Conservation (phyloP, 2,113 vertebrate species). For the Hucho hucho region DNA sequence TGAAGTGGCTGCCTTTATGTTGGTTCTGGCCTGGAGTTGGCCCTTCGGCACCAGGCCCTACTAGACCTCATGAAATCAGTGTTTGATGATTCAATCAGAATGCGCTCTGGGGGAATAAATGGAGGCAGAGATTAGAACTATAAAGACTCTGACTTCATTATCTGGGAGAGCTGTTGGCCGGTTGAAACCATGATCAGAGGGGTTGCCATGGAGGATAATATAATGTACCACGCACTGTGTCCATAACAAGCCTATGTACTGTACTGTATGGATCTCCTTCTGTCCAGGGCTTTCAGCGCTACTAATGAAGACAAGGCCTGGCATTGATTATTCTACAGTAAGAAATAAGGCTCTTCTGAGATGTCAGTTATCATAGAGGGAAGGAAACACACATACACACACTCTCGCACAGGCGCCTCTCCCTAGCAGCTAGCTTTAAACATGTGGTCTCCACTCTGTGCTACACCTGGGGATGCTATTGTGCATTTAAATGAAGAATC, state of each 20-base stretch:
- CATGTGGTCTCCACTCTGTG: neutral
- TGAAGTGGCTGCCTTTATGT: neutral
- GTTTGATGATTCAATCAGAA: neutral
- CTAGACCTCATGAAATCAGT: neutral
- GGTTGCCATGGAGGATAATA: neutral
- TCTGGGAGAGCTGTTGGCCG: neutral
- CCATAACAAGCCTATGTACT: neutral
- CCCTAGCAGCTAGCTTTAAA: neutral
- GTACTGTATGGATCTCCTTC: neutral
- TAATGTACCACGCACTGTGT: neutral
- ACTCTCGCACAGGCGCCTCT: neutral
- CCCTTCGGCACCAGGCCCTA: neutral
- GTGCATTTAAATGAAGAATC: constrained; percentile 32
- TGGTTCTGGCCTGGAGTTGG: neutral
- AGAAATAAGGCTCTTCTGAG: neutral
- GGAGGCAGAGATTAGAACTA: too few species aligned
- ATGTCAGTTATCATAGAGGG: neutral
- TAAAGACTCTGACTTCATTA: neutral
- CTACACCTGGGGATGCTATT: neutral
- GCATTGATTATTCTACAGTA: neutral
- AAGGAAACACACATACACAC: neutral
- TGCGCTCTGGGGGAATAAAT: neutral
- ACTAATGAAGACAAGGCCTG: too few species aligned
- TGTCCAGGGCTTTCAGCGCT: neutral
- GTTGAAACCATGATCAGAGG: neutral